Evolutionary conservation across 2,888 invertebrate species (phyloP).

Genomic region (Oithona nana): DNA sequence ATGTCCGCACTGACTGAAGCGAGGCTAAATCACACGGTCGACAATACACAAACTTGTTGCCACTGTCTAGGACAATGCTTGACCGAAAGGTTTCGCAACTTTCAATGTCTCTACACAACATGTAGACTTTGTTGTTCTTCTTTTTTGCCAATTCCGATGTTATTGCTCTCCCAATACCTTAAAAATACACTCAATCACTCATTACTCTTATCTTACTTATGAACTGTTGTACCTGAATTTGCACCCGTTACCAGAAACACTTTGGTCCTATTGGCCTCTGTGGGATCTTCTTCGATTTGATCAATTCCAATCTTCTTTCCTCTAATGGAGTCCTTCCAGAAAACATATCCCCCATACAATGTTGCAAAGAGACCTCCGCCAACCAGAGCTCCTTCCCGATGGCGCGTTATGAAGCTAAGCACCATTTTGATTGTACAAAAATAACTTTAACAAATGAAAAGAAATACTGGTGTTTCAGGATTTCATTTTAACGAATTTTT

Average conservation of each 20-base stretch:
- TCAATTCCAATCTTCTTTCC: not conserved
- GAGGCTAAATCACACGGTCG: slow-evolving; percentile 13
- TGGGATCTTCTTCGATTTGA: not conserved
- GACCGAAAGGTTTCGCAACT: slow-evolving; percentile 6
- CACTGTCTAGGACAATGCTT: slow-evolving; percentile 1
- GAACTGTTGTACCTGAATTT: slow-evolving; percentile 9
- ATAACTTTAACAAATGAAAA: no score
- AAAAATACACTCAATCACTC: no score
- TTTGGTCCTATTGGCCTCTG: not conserved
- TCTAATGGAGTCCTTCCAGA: not conserved
- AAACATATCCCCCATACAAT: not conserved
- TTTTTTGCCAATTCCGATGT: not conserved
- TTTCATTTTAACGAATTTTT: no score
- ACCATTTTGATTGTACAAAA: not conserved
- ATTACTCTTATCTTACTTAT: no score
- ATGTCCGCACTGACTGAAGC: not conserved
- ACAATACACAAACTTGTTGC: slow-evolving; percentile 11
- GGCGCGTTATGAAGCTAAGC: not conserved
- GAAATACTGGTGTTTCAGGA: no score
- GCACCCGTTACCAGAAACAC: slow-evolving; percentile 7
- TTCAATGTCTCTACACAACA: slow-evolving; percentile 6
- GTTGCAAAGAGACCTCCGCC: slow-evolving; percentile 1
- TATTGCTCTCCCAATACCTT: not conserved
- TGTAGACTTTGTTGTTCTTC: slow-evolving; percentile 5
- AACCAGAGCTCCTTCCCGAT: not conserved